Evolutionary conservation across 1,140 invertebrate species (phyloP).

Genomic region (Neodiprion virginianus): DNA sequence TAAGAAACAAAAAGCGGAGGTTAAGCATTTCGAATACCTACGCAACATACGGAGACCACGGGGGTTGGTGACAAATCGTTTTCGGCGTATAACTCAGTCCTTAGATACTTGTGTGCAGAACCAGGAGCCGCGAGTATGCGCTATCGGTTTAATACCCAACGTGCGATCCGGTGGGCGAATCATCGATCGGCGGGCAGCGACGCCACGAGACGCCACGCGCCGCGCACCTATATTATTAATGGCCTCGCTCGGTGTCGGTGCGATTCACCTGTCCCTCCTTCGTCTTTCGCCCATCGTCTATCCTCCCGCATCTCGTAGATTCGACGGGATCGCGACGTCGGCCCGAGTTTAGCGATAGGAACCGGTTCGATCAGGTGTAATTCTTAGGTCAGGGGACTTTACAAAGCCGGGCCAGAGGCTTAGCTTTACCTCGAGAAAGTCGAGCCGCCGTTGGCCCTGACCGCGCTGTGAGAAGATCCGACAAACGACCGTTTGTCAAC

Average conservation of each 20-base stretch:
- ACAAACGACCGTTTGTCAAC: no score
- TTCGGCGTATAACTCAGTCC: not conserved
- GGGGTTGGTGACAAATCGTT: not conserved
- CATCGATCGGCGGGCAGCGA: conserved; percentile 1
- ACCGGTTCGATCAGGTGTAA: no score
- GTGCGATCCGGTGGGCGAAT: conserved; percentile 1
- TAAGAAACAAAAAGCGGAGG: not conserved
- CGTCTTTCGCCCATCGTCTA: no score
- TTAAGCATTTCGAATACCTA: not conserved
- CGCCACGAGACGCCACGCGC: conserved; percentile 3
- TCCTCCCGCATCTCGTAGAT: no score
- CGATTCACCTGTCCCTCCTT: not conserved
- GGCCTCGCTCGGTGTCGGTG: conserved; percentile 1
- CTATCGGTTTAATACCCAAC: conserved; percentile 1
- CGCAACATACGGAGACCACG: not conserved
- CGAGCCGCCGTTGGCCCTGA: no score
- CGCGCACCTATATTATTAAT: conserved; percentile 3
- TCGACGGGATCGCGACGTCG: no score
- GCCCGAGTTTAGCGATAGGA: no score
- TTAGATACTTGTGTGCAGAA: not conserved
- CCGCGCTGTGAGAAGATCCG: no score
- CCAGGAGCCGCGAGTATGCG: not conserved
- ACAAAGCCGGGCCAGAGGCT: no score
- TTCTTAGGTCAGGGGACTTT: no score
- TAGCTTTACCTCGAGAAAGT: no score